These are phyloP conservation scores for Apamea monoglypha DNA, from an alignment of 2,888 invertebrate species.

Conservation along the genomic window DNA sequence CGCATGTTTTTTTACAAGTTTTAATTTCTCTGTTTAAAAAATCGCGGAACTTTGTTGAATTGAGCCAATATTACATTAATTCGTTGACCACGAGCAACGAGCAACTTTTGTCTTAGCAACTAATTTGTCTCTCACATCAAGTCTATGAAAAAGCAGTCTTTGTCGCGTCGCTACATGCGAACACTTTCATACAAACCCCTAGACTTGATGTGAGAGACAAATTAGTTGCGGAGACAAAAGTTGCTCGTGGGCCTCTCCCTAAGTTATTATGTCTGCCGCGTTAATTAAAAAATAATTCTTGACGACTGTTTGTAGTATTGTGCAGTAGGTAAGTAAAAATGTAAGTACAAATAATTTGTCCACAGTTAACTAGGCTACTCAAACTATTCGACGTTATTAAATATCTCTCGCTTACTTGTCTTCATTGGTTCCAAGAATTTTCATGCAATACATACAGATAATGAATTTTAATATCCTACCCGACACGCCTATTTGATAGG, in stretches of 20 bases:
- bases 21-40: neutral
- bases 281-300: neutral
- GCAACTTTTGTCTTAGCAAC: no score
- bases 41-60: neutral
- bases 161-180: no score
- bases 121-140: no score
- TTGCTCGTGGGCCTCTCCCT: no score
- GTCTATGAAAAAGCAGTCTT: no score
- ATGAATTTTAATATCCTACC: constrained; percentile 69
- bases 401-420: constrained; percentile 1
- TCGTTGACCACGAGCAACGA: neutral
- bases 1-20: neutral
- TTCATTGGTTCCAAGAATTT: constrained; percentile 20
- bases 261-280: no score
- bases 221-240: no score
- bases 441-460: constrained; percentile 58
- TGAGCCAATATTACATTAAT: no score
- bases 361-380: neutral
- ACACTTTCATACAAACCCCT: no score
- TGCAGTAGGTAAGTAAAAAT: neutral
- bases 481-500: constrained; percentile 82
- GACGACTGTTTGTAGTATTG: no score
- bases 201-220: no score
- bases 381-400: constrained; percentile 1
- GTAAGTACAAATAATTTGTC: neutral